These are phyloP conservation scores for Lacerta agilis DNA, from an alignment of 2,797 vertebrate genomes.

Conservation along the genomic window DNA sequence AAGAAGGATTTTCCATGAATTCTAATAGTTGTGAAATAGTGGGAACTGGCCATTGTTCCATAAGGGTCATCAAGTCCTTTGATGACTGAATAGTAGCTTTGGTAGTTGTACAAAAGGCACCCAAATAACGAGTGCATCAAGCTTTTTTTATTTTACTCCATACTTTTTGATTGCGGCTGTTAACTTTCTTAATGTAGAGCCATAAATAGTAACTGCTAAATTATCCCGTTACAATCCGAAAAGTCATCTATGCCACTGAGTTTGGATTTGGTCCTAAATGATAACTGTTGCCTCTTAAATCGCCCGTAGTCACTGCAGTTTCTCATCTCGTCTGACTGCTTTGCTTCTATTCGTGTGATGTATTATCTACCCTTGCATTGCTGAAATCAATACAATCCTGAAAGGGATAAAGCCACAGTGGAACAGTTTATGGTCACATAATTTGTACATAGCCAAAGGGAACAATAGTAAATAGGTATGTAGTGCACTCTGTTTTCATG, in stretches of 20 bases:
- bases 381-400: constrained; percentile 42
- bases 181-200: constrained; percentile 38
- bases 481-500: constrained; percentile 7
- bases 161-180: constrained; percentile 49
- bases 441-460: constrained; percentile 5
- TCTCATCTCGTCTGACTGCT: constrained; percentile 40
- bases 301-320: constrained; percentile 39
- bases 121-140: background rate
- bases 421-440: constrained; percentile 20
- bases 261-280: constrained; percentile 44
- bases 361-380: constrained; percentile 46
- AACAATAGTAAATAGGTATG: constrained; percentile 35
- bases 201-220: constrained; percentile 42
- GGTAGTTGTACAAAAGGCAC: constrained; percentile 9
- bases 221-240: constrained; percentile 33
- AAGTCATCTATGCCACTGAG: constrained; percentile 7
- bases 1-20: constrained; percentile 20
- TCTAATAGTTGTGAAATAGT: constrained; percentile 23
- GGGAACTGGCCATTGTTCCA: constrained; percentile 23
- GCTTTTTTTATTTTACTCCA: constrained; percentile 26
- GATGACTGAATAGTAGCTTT: background rate
- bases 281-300: constrained; percentile 43
- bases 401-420: constrained; percentile 54
- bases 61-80: constrained; percentile 1
- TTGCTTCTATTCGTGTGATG: constrained; percentile 51